A percentile compares a stretch with the other conserved stretches of the same genome.
These are phyloP conservation scores for Litoditis marina DNA, from an alignment of 2,888 invertebrate genomes.

Conservation along the genomic window DNA sequence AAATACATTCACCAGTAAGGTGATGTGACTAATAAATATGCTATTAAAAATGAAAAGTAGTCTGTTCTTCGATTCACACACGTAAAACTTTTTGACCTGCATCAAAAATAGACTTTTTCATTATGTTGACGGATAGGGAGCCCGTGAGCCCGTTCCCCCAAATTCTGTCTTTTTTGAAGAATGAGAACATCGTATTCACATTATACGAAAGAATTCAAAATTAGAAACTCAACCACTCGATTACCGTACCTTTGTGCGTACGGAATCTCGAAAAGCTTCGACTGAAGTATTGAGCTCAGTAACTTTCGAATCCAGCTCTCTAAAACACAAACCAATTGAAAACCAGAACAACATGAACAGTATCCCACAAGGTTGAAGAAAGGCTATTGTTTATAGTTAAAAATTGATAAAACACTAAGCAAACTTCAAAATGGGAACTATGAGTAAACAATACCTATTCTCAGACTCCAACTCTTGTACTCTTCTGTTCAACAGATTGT, in stretches of 20 bases:
- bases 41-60: not conserved
- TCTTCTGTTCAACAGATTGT: conserved; percentile 36
- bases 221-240: too few relatives aligned
- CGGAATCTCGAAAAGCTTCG: conserved; percentile 54
- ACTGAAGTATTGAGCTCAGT: conserved; percentile 38
- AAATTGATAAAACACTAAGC: too few relatives aligned
- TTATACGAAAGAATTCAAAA: too few relatives aligned
- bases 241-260: conserved; percentile 51
- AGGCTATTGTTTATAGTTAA: not conserved
- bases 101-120: too few relatives aligned
- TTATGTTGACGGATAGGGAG: too few relatives aligned
- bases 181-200: conserved; percentile 1
- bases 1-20: too few relatives aligned
- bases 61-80: too few relatives aligned
- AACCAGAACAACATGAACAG: too few relatives aligned
- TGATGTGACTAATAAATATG: too few relatives aligned
- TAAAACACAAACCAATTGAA: conserved; percentile 11
- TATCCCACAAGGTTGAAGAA: too few relatives aligned
- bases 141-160: too few relatives aligned
- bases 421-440: not conserved
- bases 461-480: conserved; percentile 43
- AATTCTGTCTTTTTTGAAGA: not conserved
- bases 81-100: too few relatives aligned
- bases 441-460: conserved; percentile 31
- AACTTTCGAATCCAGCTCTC: conserved; percentile 37